A percentile compares a stretch with the other conserved stretches of the same genome.
These are phyloP conservation scores for Heliconius ismenius DNA, from an alignment of 2,888 invertebrate genomes.

Conservation along the genomic window DNA sequence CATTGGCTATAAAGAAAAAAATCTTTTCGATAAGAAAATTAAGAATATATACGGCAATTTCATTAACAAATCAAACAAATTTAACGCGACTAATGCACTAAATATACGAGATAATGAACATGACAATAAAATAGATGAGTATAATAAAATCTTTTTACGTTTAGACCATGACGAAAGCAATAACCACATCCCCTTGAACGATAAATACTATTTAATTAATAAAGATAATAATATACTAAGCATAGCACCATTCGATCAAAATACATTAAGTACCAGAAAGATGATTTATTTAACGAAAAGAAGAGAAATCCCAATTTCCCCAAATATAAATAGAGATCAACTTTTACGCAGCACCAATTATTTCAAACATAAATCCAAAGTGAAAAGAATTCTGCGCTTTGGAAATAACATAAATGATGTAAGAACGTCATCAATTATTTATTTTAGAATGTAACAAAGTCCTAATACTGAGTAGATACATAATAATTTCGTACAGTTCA, in stretches of 20 bases:
- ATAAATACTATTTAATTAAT: neutral
- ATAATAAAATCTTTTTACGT: slow-evolving; percentile 15
- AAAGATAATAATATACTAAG: neutral
- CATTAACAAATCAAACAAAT: slow-evolving; percentile 24
- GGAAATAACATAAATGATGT: neutral
- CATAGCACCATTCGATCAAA: neutral
- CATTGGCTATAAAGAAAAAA: slow-evolving; percentile 56
- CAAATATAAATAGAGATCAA: neutral
- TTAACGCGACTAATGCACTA: neutral
- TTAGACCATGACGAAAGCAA: neutral
- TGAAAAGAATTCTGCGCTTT: neutral
- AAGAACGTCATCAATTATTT: neutral
- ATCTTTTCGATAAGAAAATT: slow-evolving; percentile 64
- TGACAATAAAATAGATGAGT: slow-evolving; percentile 7
- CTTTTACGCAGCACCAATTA: neutral
- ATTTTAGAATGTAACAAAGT: neutral
- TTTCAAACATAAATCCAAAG: neutral
- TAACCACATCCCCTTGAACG: neutral
- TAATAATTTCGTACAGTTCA: no score
- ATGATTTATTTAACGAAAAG: neutral
- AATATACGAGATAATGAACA: neutral
- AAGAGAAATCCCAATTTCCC: neutral
- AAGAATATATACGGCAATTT: slow-evolving; percentile 59
- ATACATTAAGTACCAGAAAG: neutral
- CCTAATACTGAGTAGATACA: neutral